phyloP scores from a whole-genome alignment of 2,113 vertebrate species.

The Madoqua kirkii region DNA sequence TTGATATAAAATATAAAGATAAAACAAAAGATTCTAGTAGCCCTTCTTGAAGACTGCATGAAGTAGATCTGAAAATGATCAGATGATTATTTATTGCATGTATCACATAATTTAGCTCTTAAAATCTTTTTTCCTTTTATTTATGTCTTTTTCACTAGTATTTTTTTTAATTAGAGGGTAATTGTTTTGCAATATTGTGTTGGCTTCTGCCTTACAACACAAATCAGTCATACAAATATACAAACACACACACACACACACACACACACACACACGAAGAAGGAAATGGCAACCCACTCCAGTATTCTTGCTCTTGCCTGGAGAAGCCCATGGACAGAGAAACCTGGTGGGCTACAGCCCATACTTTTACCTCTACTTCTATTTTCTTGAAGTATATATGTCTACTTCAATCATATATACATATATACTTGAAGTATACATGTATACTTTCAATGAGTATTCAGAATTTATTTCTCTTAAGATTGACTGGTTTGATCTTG shows the following conservation, averaged over 20 bases:
- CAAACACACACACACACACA: too few species aligned
- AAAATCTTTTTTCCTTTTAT: neutral
- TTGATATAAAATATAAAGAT: neutral
- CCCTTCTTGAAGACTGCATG: neutral
- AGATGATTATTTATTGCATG: neutral
- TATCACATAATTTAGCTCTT: neutral
- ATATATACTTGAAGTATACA: neutral
- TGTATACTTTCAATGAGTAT: neutral
- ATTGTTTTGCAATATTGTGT: neutral
- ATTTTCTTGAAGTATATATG: neutral
- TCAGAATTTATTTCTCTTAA: neutral
- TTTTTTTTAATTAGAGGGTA: neutral
- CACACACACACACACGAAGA: neutral
- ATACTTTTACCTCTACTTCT: neutral
- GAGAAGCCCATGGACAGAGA: too few species aligned
- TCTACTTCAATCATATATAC: neutral
- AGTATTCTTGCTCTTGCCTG: too few species aligned
- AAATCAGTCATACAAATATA: neutral
- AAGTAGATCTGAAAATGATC: neutral
- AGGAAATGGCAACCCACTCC: too few species aligned
- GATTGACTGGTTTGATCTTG: neutral
- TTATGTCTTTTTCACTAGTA: neutral
- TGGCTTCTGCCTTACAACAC: neutral
- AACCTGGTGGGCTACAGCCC: too few species aligned
- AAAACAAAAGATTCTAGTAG: neutral